A percentile compares a stretch with the other conserved stretches of the same genome.
Conservation (phyloP, 2,113 vertebrate genomes). For the Turdus rufiventris region DNA sequence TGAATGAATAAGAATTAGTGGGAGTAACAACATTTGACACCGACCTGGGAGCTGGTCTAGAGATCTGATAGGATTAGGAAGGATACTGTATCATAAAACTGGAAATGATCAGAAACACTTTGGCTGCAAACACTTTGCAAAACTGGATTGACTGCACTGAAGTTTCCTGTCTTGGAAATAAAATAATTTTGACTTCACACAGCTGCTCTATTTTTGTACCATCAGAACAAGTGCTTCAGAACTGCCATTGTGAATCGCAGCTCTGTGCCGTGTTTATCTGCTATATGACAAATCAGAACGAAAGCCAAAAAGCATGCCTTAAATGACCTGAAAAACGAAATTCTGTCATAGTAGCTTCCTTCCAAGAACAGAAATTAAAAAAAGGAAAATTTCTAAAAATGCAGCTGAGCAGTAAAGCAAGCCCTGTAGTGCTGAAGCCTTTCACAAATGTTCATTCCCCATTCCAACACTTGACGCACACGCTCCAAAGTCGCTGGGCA, state of each 20-base stretch:
- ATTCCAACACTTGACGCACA: background rate
- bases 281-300: conserved; percentile 35
- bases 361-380: conserved; percentile 52
- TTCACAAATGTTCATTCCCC: background rate
- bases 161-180: conserved; percentile 26
- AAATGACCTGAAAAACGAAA: conserved; percentile 22
- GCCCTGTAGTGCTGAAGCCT: background rate
- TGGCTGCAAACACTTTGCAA: conserved; percentile 14
- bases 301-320: conserved; percentile 24
- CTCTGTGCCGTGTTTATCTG: conserved; percentile 29
- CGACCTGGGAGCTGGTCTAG: background rate
- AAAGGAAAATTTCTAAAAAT: conserved; percentile 25
- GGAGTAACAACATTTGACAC: background rate
- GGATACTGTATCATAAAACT: background rate
- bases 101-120: conserved; percentile 8
- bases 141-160: conserved; percentile 16
- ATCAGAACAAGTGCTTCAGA: conserved; percentile 44
- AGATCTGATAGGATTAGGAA: background rate
- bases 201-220: conserved; percentile 52
- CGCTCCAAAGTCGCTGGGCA: background rate
- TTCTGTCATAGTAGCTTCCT: conserved; percentile 36
- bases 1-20: background rate
- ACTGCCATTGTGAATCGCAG: conserved; percentile 43
- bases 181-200: conserved; percentile 51
- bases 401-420: background rate